phyloP scores from a whole-genome alignment of 2,113 vertebrate genomes.

The Lasiurus cinereus region DNA sequence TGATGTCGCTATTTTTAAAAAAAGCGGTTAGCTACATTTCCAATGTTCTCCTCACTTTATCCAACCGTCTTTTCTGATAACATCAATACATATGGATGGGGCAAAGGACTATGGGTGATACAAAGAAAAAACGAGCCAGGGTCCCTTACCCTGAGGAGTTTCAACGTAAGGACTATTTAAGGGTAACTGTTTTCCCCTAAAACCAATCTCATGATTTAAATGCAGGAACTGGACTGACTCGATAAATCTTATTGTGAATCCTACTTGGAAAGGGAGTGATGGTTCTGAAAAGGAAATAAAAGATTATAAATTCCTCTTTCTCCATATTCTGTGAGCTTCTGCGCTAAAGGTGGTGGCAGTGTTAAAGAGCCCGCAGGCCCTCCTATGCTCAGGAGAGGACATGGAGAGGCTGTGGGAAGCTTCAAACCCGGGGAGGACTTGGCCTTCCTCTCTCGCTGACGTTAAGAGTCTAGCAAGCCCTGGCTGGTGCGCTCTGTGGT shows the following conservation, averaged over 20 bases:
- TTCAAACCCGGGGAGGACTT: constrained; percentile 30
- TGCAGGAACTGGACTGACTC: not conserved
- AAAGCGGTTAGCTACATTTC: not conserved
- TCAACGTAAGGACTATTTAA: constrained; percentile 48
- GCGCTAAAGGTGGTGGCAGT: not conserved
- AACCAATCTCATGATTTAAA: constrained; percentile 66
- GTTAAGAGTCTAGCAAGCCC: constrained; percentile 45
- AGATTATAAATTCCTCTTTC: not conserved
- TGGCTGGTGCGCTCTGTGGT: not conserved
- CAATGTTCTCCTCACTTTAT: not conserved
- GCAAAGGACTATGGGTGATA: not conserved
- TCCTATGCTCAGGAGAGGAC: not conserved
- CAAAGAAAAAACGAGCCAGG: constrained; percentile 38
- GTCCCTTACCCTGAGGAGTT: constrained; percentile 44
- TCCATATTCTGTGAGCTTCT: not conserved
- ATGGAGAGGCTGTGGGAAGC: not conserved
- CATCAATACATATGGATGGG: constrained; percentile 57
- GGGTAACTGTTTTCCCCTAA: not conserved
- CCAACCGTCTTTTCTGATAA: constrained; percentile 35
- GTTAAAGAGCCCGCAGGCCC: not conserved
- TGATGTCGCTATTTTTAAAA: not conserved
- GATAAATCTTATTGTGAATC: constrained; percentile 61
- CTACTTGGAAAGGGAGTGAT: constrained; percentile 49
- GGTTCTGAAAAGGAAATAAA: constrained; percentile 60
- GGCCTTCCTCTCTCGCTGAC: constrained; percentile 43